Base-by-base conservation (phyloP, 2,797 vertebrate genomes). In the Channa striata region DNA sequence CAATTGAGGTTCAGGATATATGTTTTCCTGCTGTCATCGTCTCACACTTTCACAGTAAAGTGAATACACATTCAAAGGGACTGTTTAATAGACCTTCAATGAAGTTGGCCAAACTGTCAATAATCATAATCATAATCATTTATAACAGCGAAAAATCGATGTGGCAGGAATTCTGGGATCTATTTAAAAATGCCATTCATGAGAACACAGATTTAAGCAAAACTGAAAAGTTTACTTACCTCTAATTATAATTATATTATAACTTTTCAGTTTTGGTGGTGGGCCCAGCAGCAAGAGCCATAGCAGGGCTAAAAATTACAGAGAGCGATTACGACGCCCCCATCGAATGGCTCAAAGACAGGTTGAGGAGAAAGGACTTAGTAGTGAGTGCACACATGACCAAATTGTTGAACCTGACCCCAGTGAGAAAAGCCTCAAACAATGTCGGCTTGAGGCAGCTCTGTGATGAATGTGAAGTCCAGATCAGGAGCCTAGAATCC, bases 361-460 rank as follows among this genome's bases (percentile, higher is more conserved):
- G 59, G 50, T 39, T 62, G 49, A 17, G 42, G n/a, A 43, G 42
- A 43, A 43, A 43, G 17, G 42, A 43, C 42, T 17, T 43, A 17
- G n/a, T 43, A 7, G 42, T 43, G 42, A 43, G 59, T 50, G 46
- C 59, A 21, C 59, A 62, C 46, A 50, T 49, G 30, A 10, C 13
- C 11, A 37, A 62, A 25, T 9, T 62, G 34, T 9, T 62, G n/a
- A 50, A 12, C 16, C 8, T 62, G 3, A 50, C 33, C 1, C 46
- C 34, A 21, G 59, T 50, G 6, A 62, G 50, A 37, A 62, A 8
- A 49, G 49, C 59, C 7, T 39, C 59, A 39, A 47, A 62, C 16
- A 25, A 11, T 25, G 34, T 23, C 40, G 46, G 46, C 7, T 16
- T 62, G 8, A 50, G 59, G 25, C 8, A 23, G 6, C 33, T 62